Base-by-base conservation (phyloP, 64 coral and sea anemone species). In the Platygyra sinensis region DNA sequence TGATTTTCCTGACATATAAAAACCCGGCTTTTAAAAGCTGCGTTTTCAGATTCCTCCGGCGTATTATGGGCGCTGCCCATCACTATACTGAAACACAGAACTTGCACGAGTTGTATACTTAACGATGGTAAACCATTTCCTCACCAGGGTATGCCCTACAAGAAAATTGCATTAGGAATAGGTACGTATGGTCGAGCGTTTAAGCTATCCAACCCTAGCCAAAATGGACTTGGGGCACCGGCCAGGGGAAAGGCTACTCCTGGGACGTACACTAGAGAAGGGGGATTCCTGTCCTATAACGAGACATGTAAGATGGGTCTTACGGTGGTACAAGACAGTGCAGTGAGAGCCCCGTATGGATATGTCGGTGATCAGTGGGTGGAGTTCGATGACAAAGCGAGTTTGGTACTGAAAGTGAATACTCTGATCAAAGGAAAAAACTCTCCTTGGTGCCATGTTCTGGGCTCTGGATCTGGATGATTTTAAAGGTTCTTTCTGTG, bases 381-480 rank as follows among this genome's bases (percentile, higher is more conserved):
- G 8, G 93, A 73, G 6, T 94, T 72, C 65, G 93, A 94, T 77
- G 80, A 89, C 50, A 30, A 71, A 16, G 62, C 36, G 25, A 98
- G 95, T 59, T 73, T 98, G 89, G 75, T 30, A 50, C 46, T 83
- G 42, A 91, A 98, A 64, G 83, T 88, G 7, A 75, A 88, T 10
- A 46, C 73, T 11, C 65, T 98, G 5, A 93, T 98, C 51, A 94
- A 98, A 30, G 73, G 57, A 54, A 89, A 92, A 39, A 24, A 82
- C 72, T 63, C 80, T 98, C 25, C 89, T 88, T 31, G 95, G 95
- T 24, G 95, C 95, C 18, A 98, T 98, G 95, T 94, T 98, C 51
- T 98, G 95, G 95, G 95, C 95, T 1, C 77, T 98, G 14, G 95
- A 98, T 92, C 73, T 98, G 49, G 95, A n/a, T n/a, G n/a, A n/a